Evolutionary conservation across 2,888 invertebrate genomes (phyloP).

Genomic region (Phortica magna): DNA sequence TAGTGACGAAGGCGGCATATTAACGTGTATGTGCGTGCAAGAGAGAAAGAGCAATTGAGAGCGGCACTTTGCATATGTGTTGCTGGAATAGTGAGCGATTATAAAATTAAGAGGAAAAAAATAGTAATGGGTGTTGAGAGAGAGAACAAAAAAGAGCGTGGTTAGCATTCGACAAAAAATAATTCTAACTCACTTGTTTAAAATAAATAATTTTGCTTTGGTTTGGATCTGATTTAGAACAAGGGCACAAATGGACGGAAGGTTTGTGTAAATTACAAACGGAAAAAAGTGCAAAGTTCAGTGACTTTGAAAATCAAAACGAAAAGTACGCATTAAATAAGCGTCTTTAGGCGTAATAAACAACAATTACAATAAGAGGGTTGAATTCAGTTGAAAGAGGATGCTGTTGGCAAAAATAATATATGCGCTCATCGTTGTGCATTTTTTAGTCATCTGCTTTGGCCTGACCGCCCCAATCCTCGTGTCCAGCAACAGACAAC

Average conservation of each 20-base stretch:
- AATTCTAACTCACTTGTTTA: too few relatives aligned
- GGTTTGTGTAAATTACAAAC: too few relatives aligned
- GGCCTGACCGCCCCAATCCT: neutral
- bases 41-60: neutral
- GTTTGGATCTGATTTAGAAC: too few relatives aligned
- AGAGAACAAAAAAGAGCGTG: too few relatives aligned
- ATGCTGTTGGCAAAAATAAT: slow-evolving; percentile 48
- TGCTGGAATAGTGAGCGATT: slow-evolving; percentile 1
- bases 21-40: slow-evolving; percentile 15
- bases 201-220: too few relatives aligned
- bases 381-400: neutral
- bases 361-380: too few relatives aligned
- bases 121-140: too few relatives aligned
- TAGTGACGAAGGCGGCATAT: neutral
- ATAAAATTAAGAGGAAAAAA: too few relatives aligned
- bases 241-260: too few relatives aligned
- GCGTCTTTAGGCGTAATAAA: too few relatives aligned
- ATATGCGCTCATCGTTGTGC: slow-evolving; percentile 27
- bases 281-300: slow-evolving; percentile 19
- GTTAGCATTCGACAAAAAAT: too few relatives aligned
- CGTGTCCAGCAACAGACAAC: neutral
- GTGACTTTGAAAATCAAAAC: slow-evolving; percentile 21
- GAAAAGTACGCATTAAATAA: too few relatives aligned
- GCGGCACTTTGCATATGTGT: slow-evolving; percentile 13
- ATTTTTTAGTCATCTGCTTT: slow-evolving; percentile 13